A percentile compares a stretch with the other conserved stretches of the same genome.
These are phyloP conservation scores for Helicorthomorpha holstii DNA, from an alignment of 1,140 invertebrate genomes.

Conservation along the genomic window DNA sequence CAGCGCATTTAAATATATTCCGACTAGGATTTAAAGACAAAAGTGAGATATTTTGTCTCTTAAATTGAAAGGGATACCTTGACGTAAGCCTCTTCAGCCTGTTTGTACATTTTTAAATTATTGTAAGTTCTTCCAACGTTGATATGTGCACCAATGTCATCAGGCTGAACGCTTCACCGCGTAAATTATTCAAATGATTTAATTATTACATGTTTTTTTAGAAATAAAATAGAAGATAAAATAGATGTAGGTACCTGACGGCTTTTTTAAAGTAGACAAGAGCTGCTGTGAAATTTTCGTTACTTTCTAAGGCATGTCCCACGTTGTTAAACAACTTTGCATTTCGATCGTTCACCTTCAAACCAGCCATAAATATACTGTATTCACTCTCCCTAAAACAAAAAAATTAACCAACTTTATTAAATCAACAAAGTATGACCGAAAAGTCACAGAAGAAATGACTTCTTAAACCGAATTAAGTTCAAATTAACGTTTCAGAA, in stretches of 20 bases:
- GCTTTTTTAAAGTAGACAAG: conserved; percentile 82
- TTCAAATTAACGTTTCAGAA: too few relatives aligned
- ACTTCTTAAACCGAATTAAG: too few relatives aligned
- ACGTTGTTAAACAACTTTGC: conserved; percentile 96
- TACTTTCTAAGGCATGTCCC: conserved; percentile 79
- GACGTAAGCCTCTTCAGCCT: conserved; percentile 81
- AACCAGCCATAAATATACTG: conserved; percentile 75
- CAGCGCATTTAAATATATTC: too few relatives aligned
- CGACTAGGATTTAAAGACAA: too few relatives aligned
- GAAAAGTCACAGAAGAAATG: too few relatives aligned
- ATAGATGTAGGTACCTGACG: conserved; percentile 35
- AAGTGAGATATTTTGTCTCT: too few relatives aligned
- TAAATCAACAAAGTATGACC: too few relatives aligned
- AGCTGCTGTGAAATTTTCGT: conserved; percentile 65
- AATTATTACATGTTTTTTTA: neutral
- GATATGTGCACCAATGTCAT: conserved; percentile 91
- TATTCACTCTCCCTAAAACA: conserved; percentile 61
- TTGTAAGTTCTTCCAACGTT: conserved; percentile 91
- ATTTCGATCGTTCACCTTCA: conserved; percentile 78
- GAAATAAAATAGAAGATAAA: conserved; percentile 1
- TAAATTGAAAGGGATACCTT: too few relatives aligned
- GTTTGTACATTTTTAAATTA: conserved; percentile 72
- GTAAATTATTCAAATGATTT: conserved; percentile 1
- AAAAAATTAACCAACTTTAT: too few relatives aligned
- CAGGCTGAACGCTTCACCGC: conserved; percentile 58